A percentile compares a stretch with the other conserved stretches of the same genome.
These are phyloP conservation scores for Drosophila rhopaloa DNA, from an alignment of 1,140 invertebrate genomes.

Conservation along the genomic window DNA sequence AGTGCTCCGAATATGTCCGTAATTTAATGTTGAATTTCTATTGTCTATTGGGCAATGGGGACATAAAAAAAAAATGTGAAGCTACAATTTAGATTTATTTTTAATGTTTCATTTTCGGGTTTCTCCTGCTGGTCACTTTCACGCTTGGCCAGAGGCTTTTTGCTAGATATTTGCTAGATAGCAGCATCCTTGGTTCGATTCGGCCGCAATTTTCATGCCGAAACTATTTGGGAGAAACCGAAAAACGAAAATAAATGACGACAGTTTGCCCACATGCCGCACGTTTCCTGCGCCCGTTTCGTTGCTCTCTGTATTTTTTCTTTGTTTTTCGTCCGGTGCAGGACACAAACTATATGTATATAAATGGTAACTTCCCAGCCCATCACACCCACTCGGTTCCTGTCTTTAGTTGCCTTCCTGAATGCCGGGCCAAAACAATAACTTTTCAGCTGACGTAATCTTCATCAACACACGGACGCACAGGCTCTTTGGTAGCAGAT, in stretches of 20 bases:
- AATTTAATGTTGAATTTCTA: conserved; percentile 66
- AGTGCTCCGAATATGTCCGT: conserved; percentile 22
- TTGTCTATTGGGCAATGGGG: conserved; percentile 42
- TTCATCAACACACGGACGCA: conserved; percentile 66
- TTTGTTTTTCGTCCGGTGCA: conserved; percentile 21
- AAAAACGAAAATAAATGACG: conserved; percentile 49
- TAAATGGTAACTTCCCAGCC: conserved; percentile 60
- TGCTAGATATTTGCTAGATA: conserved; percentile 41
- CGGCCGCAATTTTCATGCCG: conserved; percentile 65
- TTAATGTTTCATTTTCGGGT: conserved; percentile 59
- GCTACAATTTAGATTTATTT: conserved; percentile 78
- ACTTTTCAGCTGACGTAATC: conserved; percentile 82
- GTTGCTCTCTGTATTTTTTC: conserved; percentile 17
- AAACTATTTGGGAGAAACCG: conserved; percentile 54
- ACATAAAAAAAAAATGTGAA: conserved; percentile 17
- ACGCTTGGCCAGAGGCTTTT: conserved; percentile 58
- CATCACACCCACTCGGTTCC: conserved; percentile 28
- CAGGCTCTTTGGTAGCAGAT: conserved; percentile 13
- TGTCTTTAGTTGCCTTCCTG: conserved; percentile 44
- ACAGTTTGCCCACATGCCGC: conserved; percentile 68
- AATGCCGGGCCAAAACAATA: conserved; percentile 73
- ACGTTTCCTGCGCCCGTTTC: conserved; percentile 63
- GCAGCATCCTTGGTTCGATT: conserved; percentile 58
- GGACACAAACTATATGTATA: conserved; percentile 71
- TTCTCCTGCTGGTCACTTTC: conserved; percentile 51